phyloP scores from a whole-genome alignment of 2,113 vertebrate species.

The Mungos mungo region DNA sequence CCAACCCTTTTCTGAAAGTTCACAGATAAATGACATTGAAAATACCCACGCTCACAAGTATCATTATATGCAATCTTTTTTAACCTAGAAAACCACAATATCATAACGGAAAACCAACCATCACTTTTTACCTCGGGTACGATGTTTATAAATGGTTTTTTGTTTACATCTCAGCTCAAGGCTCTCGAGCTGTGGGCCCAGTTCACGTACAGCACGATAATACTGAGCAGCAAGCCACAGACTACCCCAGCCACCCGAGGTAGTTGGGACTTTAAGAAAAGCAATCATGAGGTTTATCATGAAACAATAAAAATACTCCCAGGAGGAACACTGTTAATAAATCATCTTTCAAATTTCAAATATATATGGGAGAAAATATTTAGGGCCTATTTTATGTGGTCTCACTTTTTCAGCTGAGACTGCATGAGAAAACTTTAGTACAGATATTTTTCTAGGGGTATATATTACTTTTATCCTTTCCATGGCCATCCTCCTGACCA shows the following conservation, averaged over 20 bases:
- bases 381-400: slow-evolving; percentile 53
- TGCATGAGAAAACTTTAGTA: slow-evolving; percentile 50
- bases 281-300: slow-evolving; percentile 67
- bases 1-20: slow-evolving; percentile 18
- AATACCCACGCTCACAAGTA: not conserved
- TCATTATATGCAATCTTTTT: slow-evolving; percentile 7
- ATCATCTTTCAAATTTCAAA: slow-evolving; percentile 55
- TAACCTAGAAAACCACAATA: not conserved
- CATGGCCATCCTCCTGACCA: slow-evolving; percentile 42
- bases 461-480: slow-evolving; percentile 67
- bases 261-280: slow-evolving; percentile 21
- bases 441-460: slow-evolving; percentile 49
- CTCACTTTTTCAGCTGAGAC: slow-evolving; percentile 35
- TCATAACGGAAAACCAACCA: slow-evolving; percentile 28
- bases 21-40: not conserved
- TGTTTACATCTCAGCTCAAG: not conserved
- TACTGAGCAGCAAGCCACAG: not conserved
- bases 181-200: not conserved
- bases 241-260: not conserved
- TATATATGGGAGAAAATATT: slow-evolving; percentile 63
- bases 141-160: not conserved
- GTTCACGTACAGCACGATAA: not conserved
- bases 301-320: slow-evolving; percentile 66
- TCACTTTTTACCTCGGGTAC: not conserved
- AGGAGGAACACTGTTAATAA: slow-evolving; percentile 27